Conservation (phyloP, 2,888 invertebrate species). For the Nyleta sp. region DNA sequence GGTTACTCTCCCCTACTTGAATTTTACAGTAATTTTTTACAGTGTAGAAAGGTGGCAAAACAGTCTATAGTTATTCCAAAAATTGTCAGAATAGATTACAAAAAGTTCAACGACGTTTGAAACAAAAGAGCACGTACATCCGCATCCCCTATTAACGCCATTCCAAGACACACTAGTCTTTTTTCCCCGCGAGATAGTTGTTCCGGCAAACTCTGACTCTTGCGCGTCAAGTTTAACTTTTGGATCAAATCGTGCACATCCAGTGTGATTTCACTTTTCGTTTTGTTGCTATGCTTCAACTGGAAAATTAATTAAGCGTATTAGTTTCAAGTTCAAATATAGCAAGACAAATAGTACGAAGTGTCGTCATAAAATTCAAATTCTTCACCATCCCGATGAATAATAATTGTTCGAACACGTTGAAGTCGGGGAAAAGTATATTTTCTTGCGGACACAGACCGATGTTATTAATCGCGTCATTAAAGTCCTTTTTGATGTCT, state of each 20-base stretch:
- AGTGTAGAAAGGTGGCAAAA: too few relatives aligned
- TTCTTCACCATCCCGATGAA: slow-evolving; percentile 91
- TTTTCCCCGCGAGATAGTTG: slow-evolving; percentile 97
- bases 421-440: slow-evolving; percentile 91
- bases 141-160: slow-evolving; percentile 92
- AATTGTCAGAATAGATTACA: slow-evolving; percentile 16
- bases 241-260: slow-evolving; percentile 85
- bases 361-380: too few relatives aligned
- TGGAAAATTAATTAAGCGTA: slow-evolving; percentile 21
- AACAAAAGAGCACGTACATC: slow-evolving; percentile 77
- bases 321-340: too few relatives aligned
- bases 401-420: slow-evolving; percentile 90
- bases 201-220: slow-evolving; percentile 85
- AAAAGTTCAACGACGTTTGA: neutral
- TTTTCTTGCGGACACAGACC: slow-evolving; percentile 97
- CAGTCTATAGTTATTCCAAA: too few relatives aligned
- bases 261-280: slow-evolving; percentile 81
- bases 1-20: too few relatives aligned
- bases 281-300: slow-evolving; percentile 84
- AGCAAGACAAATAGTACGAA: too few relatives aligned
- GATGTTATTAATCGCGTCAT: slow-evolving; percentile 87
- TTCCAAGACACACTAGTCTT: slow-evolving; percentile 92
- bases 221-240: slow-evolving; percentile 86
- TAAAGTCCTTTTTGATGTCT: slow-evolving; percentile 87
- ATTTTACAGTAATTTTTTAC: too few relatives aligned